Evolutionary conservation across 2,888 invertebrate genomes (phyloP).

Genomic region (Kryphioiulus occultus): DNA sequence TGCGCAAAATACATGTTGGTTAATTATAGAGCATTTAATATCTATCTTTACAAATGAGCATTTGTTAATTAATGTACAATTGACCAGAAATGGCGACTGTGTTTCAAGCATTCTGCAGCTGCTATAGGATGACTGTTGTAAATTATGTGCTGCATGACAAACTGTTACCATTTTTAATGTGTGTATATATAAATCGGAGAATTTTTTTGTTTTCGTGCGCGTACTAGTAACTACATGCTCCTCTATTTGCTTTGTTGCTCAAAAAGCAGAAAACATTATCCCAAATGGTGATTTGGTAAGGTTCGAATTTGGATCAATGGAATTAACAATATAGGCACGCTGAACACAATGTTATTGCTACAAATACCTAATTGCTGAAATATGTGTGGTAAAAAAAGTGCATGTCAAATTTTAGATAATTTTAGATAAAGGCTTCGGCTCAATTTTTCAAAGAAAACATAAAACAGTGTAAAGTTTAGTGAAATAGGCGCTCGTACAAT

Average conservation of each 20-base stretch:
- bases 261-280: slow-evolving; percentile 40
- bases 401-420: too few species aligned
- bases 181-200: neutral
- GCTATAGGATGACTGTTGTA: slow-evolving; percentile 30
- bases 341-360: too few species aligned
- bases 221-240: neutral
- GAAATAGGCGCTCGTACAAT: too few species aligned
- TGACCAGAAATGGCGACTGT: neutral
- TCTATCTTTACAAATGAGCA: slow-evolving; percentile 32
- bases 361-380: too few species aligned
- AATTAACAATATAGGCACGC: neutral
- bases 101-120: slow-evolving; percentile 32
- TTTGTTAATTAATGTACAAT: slow-evolving; percentile 40
- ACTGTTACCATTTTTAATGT: neutral
- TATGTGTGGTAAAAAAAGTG: too few species aligned
- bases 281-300: neutral
- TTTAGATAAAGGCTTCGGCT: too few species aligned
- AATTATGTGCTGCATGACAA: slow-evolving; percentile 27
- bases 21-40: slow-evolving; percentile 39
- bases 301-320: neutral
- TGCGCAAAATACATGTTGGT: slow-evolving; percentile 11
- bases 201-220: neutral
- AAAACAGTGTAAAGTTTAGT: too few species aligned
- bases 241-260: slow-evolving; percentile 32
- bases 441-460: too few species aligned